Conservation (phyloP, 2,888 invertebrate species). For the Linnaemya vulpina region DNA sequence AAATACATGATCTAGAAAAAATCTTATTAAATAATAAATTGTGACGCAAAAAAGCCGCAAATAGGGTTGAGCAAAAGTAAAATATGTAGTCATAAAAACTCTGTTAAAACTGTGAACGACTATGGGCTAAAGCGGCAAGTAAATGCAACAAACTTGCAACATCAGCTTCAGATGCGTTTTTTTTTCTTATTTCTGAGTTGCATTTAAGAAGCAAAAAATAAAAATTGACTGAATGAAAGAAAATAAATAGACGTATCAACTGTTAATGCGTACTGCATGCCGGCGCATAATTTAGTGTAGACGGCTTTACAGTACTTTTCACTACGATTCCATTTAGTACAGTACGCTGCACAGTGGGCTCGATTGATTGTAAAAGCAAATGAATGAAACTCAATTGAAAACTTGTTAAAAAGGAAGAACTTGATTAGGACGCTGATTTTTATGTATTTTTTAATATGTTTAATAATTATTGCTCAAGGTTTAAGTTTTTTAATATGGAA, state of each 20-base stretch:
- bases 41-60: not conserved
- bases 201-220: not conserved
- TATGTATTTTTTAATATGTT: too few relatives aligned
- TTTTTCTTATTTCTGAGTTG: slow-evolving; percentile 8
- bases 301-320: slow-evolving; percentile 20
- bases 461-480: too few relatives aligned
- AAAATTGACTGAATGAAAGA: slow-evolving; percentile 6
- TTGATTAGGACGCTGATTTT: too few relatives aligned
- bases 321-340: not conserved
- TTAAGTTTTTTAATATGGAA: too few relatives aligned
- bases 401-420: not conserved
- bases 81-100: slow-evolving; percentile 21
- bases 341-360: not conserved
- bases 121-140: not conserved
- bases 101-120: slow-evolving; percentile 21
- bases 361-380: not conserved
- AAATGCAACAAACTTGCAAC: slow-evolving; percentile 1
- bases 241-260: slow-evolving; percentile 24
- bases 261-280: slow-evolving; percentile 11
- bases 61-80: slow-evolving; percentile 14
- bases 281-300: not conserved
- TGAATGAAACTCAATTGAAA: not conserved
- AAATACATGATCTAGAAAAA: slow-evolving; percentile 1
- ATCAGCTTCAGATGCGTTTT: slow-evolving; percentile 28
- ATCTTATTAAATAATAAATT: not conserved